phyloP scores from a whole-genome alignment of 2,888 invertebrate species.

The Chrysolina oricalcia region DNA sequence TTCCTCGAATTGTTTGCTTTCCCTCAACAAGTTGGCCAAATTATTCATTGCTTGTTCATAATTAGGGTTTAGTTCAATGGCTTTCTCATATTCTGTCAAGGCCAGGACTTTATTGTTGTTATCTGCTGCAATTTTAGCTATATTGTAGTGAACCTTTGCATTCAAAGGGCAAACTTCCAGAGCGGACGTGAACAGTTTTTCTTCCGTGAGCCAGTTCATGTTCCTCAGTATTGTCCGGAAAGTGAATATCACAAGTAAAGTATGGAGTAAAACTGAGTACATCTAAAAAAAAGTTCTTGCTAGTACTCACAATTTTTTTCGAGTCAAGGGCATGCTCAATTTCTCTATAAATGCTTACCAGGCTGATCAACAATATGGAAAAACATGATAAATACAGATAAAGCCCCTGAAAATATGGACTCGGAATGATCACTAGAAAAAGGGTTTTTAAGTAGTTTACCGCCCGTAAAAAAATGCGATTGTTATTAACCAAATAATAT shows the following conservation, averaged over 20 bases:
- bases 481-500: too few relatives aligned
- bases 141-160: constrained; percentile 95
- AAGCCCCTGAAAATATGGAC: too few relatives aligned
- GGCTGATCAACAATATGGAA: too few relatives aligned
- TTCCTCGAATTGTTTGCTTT: constrained; percentile 78
- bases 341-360: too few relatives aligned
- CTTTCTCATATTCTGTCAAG: constrained; percentile 81
- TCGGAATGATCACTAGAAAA: too few relatives aligned
- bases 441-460: too few relatives aligned
- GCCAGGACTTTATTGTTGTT: constrained; percentile 80
- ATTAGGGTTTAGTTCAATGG: constrained; percentile 78
- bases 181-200: constrained; percentile 85
- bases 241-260: constrained; percentile 64
- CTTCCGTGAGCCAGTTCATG: constrained; percentile 87
- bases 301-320: too few relatives aligned
- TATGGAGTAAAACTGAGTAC: constrained; percentile 61
- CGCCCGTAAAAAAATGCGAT: too few relatives aligned
- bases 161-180: constrained; percentile 92
- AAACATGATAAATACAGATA: too few relatives aligned
- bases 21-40: constrained; percentile 89
- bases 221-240: constrained; percentile 78
- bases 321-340: background rate
- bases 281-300: constrained; percentile 63
- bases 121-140: constrained; percentile 91
- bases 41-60: constrained; percentile 97